Percentiles rank a stretch among this genome's conserved stretches.
phyloP scores from a whole-genome alignment of 2,888 invertebrate genomes.

The Mechanitis messenoides region DNA sequence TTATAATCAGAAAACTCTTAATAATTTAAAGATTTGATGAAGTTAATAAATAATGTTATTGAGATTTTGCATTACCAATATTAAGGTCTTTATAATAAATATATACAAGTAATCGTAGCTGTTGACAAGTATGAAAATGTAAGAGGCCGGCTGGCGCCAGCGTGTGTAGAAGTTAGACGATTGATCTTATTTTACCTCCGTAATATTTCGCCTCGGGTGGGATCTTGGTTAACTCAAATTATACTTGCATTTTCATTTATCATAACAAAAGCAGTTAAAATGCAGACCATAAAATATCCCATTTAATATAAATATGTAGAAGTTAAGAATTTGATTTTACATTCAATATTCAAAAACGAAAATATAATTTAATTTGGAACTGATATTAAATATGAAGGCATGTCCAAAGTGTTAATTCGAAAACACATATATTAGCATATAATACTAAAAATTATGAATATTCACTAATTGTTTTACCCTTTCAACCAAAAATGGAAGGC shows the following conservation, averaged over 20 bases:
- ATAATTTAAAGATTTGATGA: no score
- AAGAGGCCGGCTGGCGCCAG: slow-evolving; percentile 21
- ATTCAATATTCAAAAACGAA: no score
- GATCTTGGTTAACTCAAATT: slow-evolving; percentile 43
- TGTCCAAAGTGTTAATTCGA: no score
- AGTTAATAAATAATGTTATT: no score
- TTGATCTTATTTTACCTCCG: slow-evolving; percentile 20
- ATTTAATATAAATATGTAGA: not conserved
- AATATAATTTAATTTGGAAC: no score
- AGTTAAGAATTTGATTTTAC: not conserved
- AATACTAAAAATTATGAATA: not conserved
- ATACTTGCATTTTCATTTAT: slow-evolving; percentile 48
- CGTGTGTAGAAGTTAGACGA: slow-evolving; percentile 33
- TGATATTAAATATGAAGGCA: no score
- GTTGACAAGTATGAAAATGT: slow-evolving; percentile 19
- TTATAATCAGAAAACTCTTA: no score
- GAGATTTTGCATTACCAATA: slow-evolving; percentile 8
- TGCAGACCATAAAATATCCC: slow-evolving; percentile 8
- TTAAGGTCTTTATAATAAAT: slow-evolving; percentile 18
- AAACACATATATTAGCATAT: not conserved
- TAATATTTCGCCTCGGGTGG: slow-evolving; percentile 23
- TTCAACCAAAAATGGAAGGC: slow-evolving; percentile 1
- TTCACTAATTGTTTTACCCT: slow-evolving; percentile 2
- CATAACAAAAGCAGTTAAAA: slow-evolving; percentile 33
- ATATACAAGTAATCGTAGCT: slow-evolving; percentile 19